phyloP scores from a whole-genome alignment of 1,140 invertebrate genomes.

The Parapsyche elsis region DNA sequence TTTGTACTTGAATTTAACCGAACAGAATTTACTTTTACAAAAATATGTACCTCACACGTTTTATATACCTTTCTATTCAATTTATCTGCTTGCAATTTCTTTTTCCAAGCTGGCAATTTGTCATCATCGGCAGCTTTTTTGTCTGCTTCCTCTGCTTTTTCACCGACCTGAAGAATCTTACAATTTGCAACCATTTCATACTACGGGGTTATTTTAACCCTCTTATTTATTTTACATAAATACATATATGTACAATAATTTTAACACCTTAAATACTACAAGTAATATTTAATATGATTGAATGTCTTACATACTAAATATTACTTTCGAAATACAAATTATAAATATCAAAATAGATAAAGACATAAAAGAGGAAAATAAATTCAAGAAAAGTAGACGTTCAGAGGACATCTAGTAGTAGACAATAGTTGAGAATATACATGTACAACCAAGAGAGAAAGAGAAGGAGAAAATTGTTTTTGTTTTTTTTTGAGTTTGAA shows the following conservation, averaged over 20 bases:
- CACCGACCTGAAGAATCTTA: slow-evolving; percentile 28
- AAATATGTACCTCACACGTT: background rate
- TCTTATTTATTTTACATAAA: background rate
- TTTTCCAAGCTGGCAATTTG: slow-evolving; percentile 53
- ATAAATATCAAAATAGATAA: background rate
- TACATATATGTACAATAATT: background rate
- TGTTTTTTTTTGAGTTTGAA: no score
- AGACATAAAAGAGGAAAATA: background rate
- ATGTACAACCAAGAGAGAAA: no score
- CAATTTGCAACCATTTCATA: slow-evolving; percentile 8
- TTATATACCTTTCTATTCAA: slow-evolving; percentile 47
- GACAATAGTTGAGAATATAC: no score
- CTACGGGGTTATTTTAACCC: background rate
- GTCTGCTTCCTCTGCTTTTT: slow-evolving; percentile 60
- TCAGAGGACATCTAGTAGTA: background rate
- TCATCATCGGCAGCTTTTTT: slow-evolving; percentile 31
- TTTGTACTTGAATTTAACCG: background rate
- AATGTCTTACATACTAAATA: no score
- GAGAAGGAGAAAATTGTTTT: no score
- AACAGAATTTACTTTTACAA: slow-evolving; percentile 2
- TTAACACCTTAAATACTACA: no score
- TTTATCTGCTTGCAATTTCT: slow-evolving; percentile 45
- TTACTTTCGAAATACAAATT: background rate
- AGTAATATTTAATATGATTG: no score
- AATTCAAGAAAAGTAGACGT: background rate